Base-by-base conservation (phyloP, 2,888 invertebrate genomes). In the Microctonus aethiopoides region DNA sequence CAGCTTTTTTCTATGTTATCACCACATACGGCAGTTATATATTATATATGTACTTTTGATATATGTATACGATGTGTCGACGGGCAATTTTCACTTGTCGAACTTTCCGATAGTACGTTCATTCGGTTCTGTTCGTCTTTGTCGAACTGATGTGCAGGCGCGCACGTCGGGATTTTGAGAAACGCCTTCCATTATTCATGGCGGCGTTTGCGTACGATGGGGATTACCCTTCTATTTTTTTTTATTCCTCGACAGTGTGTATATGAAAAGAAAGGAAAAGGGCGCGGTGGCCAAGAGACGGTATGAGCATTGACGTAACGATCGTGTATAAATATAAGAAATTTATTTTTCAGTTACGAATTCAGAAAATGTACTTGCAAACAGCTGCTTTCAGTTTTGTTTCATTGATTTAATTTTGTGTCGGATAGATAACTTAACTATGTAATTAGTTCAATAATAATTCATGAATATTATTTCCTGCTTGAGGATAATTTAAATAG, bases 161-260 rank as follows among this genome's bases (percentile, higher is more conserved):
- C 71, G 67, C 74, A 75, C 71, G 72, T 76, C 76, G 78, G 41
- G 80, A 83, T 84, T 83, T 83, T 84, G 80, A 79, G 80, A 79
- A 83, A 84, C 80, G 80, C 74, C 78, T 76, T 84, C 80, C 83
- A 83, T 84, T 84, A 84, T 84, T 84, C 84, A 84, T 82, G 75
- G 78, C 71, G 73, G 78, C 75, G 76, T 41, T 52, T 78, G 78
- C 71, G 77, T 77, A 76, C 75, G 75, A 76, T 72, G 74, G 73
- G 75, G 75, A 78, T 76, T 75, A 71, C 70, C 73, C 75, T 75
- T 75, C 68, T 64, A 69, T 67, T 32, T 71, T 36, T 36, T n/a
- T n/a, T n/a, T n/a, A n/a, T 36, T 36, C 7, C 41, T 56, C 74
- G 54, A 65, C 54, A 65, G 36, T n/a, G 7, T 13, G 20, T 4